phyloP scores from a whole-genome alignment of 1,140 invertebrate genomes.

The Hyposmocoma kahamanoa region DNA sequence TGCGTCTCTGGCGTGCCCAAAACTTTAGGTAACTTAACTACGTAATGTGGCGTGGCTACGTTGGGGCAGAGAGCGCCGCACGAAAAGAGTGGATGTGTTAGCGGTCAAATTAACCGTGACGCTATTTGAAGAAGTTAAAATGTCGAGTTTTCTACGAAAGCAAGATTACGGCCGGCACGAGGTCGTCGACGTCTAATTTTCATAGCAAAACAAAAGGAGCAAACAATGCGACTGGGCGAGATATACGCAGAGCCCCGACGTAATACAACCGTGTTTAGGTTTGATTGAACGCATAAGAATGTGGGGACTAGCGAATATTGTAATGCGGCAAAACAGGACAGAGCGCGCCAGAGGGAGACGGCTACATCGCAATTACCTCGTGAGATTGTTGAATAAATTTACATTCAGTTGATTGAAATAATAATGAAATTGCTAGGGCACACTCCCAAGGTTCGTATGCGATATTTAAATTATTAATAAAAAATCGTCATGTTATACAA shows the following conservation, averaged over 20 bases:
- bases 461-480: conserved; percentile 73
- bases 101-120: background rate
- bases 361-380: conserved; percentile 63
- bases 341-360: conserved; percentile 32
- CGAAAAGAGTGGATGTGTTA: too few relatives aligned
- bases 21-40: too few relatives aligned
- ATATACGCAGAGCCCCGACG: conserved; percentile 35
- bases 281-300: conserved; percentile 71
- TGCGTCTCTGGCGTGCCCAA: too few relatives aligned
- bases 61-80: too few relatives aligned
- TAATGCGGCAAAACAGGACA: conserved; percentile 30
- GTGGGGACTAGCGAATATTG: conserved; percentile 38
- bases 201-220: conserved; percentile 52
- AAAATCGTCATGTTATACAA: conserved; percentile 68
- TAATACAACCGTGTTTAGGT: conserved; percentile 40
- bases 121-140: background rate
- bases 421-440: conserved; percentile 71
- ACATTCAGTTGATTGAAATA: conserved; percentile 73
- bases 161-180: background rate
- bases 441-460: conserved; percentile 57
- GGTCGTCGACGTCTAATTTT: conserved; percentile 35
- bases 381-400: conserved; percentile 73
- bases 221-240: conserved; percentile 42
- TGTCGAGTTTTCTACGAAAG: background rate
- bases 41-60: too few relatives aligned